Base-by-base conservation (phyloP, 2,888 invertebrate species). In the Gortyna flavago region DNA sequence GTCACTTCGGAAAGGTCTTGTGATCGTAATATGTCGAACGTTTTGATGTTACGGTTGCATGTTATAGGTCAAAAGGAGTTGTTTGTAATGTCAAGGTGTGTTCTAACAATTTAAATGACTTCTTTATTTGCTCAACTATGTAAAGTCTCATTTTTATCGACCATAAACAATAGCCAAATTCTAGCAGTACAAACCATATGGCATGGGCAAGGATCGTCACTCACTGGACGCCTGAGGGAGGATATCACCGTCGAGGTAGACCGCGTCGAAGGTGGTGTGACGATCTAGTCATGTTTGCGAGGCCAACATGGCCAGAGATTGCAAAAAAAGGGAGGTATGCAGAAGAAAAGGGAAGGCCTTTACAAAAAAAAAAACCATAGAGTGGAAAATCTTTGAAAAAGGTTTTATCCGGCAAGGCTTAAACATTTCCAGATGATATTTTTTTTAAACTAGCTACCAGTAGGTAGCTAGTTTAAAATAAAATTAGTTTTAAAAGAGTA, bases 1-100 rank as follows among this genome's bases (percentile, higher is more conserved):
- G 83, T 87, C 88, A 75, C 62, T 84, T 81, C 29, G 62, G 16
- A 90, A 88, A 86, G 83, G 88, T 85, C 78, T 81, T 73, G 72
- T 70, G 59, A 57, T 68, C 79, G 83, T 74, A 85, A 75, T 79
- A 79, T 73, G 86, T 83, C 79, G 79, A 79, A 75, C 29, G 64
- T 83, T 73, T 73, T 57, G 75, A 65, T 73, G 64, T 68, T 83
- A 62, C 64, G 67, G 70, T 67, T 69, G 61, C 9, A 76, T 85
- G 81, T 81, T 71, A 86, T 83, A 78, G 72, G 78, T 74, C 72
- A 77, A 38, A 69, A 25, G 18, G 32, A 35, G 59, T 48, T 57
- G 69, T 79, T 48, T 62, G 41, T 64, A 25, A 71, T 51, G 57
- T 35, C 48, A 80, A 74, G 48, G 57, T 68, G 70, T 61, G 41